phyloP scores from a whole-genome alignment of 37 sponge, comb jelly and placozoan species.

The Eunapius fragilis region DNA sequence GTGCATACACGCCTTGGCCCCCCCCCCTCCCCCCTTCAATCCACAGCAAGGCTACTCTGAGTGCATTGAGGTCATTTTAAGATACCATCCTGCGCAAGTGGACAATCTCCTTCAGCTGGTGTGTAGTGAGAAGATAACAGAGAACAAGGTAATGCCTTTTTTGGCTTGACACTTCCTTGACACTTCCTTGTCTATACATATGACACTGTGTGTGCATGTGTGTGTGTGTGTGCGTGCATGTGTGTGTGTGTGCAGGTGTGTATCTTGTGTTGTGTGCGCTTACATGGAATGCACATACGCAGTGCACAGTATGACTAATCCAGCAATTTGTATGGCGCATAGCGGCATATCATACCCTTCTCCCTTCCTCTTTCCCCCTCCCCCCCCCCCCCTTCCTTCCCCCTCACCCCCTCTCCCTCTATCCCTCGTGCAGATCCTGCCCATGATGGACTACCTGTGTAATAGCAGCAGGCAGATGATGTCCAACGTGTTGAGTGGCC shows the following conservation, averaged over 20 bases:
- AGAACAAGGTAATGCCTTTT: conserved; percentile 50
- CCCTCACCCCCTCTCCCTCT: background rate
- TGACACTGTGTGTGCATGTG: no score
- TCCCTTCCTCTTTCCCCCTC: background rate
- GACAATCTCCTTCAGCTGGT: conserved; percentile 47
- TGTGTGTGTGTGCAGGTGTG: background rate
- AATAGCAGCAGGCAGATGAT: conserved; percentile 32
- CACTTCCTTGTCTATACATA: no score
- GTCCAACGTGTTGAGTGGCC: background rate
- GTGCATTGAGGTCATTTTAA: conserved; percentile 55
- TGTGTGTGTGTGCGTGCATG: no score
- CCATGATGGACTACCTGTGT: conserved; percentile 56
- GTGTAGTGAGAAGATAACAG: conserved; percentile 26
- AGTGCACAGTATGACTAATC: no score
- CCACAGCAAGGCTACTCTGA: conserved; percentile 54
- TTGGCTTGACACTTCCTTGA: background rate
- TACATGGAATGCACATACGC: no score
- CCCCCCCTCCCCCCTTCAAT: background rate
- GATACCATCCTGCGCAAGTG: conserved; percentile 51
- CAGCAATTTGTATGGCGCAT: no score
- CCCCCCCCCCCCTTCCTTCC: background rate
- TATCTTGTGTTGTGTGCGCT: no score
- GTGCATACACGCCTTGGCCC: background rate
- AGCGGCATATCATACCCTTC: no score
- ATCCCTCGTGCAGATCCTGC: background rate